A percentile compares a stretch with the other conserved stretches of the same genome.
phyloP scores from a whole-genome alignment of 2,888 invertebrate species.

The Ochropacha duplaris region DNA sequence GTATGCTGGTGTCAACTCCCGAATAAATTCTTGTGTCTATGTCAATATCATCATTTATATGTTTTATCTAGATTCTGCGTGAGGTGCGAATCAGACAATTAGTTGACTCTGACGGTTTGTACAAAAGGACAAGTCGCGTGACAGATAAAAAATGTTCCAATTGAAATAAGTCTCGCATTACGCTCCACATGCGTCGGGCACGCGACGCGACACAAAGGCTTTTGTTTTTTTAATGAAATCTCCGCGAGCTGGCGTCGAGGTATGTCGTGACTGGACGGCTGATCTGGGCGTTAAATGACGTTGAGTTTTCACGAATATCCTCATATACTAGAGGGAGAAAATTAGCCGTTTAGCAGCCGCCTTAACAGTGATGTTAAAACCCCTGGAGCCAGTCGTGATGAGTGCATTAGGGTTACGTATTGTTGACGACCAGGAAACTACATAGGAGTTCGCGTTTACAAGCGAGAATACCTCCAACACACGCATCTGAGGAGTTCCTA shows the following conservation, averaged over 20 bases:
- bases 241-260: constrained; percentile 18
- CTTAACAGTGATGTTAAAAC: constrained; percentile 38
- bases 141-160: constrained; percentile 64
- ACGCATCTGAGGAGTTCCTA: constrained; percentile 34
- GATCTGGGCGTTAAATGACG: constrained; percentile 22
- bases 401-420: constrained; percentile 41
- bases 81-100: constrained; percentile 51
- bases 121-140: constrained; percentile 50
- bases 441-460: constrained; percentile 41
- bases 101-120: constrained; percentile 49
- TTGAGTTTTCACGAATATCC: constrained; percentile 38
- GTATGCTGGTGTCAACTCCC: constrained; percentile 5
- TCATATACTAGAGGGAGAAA: constrained; percentile 31
- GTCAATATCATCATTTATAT: constrained; percentile 37
- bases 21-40: constrained; percentile 18
- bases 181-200: constrained; percentile 57
- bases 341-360: constrained; percentile 47
- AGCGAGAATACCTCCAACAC: constrained; percentile 38
- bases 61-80: constrained; percentile 45
- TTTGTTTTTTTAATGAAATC: constrained; percentile 50
- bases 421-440: constrained; percentile 49
- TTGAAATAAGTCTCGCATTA: constrained; percentile 60
- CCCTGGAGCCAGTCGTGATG: constrained; percentile 55
- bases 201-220: constrained; percentile 64
- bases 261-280: constrained; percentile 24